A percentile compares a stretch with the other conserved stretches of the same genome.
Conservation (phyloP, 1,140 invertebrate species). For the Himalopsyche phryganea region DNA sequence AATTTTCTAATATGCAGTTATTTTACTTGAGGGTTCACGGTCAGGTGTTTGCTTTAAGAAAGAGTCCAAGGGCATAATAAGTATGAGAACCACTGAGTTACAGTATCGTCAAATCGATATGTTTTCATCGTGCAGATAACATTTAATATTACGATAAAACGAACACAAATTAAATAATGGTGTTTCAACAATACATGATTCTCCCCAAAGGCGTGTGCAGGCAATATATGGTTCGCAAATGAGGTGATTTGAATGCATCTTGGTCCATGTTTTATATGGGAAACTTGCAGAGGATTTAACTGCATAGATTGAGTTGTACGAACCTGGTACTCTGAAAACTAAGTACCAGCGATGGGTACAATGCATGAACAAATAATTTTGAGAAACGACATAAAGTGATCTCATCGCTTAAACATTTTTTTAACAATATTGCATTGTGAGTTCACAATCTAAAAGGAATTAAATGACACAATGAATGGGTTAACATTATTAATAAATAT, state of each 20-base stretch:
- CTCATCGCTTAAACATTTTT: no score
- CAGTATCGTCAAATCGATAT: no score
- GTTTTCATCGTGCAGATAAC: no score
- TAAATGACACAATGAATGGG: no score
- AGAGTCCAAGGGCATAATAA: background rate
- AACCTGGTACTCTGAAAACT: background rate
- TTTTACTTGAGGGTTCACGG: no score
- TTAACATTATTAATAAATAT: no score
- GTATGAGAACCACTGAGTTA: background rate
- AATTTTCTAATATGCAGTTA: background rate
- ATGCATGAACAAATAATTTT: background rate
- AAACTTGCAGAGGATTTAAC: conserved; percentile 22
- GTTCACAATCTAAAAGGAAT: no score
- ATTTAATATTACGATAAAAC: no score
- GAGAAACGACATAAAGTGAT: no score
- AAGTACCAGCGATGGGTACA: background rate
- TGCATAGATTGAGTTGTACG: conserved; percentile 29
- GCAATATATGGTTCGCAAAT: conserved; percentile 22
- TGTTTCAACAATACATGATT: background rate
- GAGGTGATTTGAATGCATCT: conserved; percentile 34
- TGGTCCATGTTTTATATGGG: conserved; percentile 26
- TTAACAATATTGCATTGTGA: no score
- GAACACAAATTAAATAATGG: background rate
- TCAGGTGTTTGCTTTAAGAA: no score
- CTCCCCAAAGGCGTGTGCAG: conserved; percentile 3